Evolutionary conservation across 2,113 vertebrate genomes (phyloP).

Genomic region (Python bivittatus): DNA sequence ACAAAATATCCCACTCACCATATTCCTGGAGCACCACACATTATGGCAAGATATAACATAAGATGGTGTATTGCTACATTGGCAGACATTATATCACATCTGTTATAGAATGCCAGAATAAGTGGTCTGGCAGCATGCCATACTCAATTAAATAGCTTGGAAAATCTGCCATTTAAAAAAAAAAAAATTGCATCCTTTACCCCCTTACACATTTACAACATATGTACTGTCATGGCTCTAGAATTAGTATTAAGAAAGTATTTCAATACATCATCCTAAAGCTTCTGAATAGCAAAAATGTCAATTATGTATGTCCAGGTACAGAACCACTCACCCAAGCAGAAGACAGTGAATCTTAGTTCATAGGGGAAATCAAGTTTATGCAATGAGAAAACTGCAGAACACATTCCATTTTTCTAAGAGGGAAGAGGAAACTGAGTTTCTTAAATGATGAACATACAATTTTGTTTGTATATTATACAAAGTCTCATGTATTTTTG

Average conservation of each 20-base stretch:
- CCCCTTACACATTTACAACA: constrained; percentile 26
- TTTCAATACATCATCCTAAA: constrained; percentile 37
- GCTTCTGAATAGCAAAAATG: constrained; percentile 45
- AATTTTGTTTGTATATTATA: constrained; percentile 50
- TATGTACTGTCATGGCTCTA: constrained; percentile 26
- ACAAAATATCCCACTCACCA: constrained; percentile 14
- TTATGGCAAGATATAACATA: constrained; percentile 8
- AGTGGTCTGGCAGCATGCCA: constrained; percentile 35
- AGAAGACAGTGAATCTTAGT: constrained; percentile 40
- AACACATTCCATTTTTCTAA: neutral
- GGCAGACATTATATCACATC: constrained; percentile 14
- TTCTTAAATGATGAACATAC: constrained; percentile 37
- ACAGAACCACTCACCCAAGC: constrained; percentile 45
- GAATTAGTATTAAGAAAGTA: constrained; percentile 35
- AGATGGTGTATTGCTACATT: constrained; percentile 41
- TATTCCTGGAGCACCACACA: neutral
- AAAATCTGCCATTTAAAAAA: constrained; percentile 40
- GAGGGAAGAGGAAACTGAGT: constrained; percentile 46
- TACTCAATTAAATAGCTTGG: constrained; percentile 41
- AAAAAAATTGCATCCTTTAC: neutral
- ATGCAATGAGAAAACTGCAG: constrained; percentile 10
- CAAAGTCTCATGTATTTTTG: constrained; percentile 53
- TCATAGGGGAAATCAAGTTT: neutral
- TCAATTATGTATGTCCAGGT: constrained; percentile 27
- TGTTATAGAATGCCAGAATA: constrained; percentile 28